These are phyloP conservation scores for Caenorhabditis sp. DNA, from an alignment of 2,888 invertebrate genomes.

Conservation along the genomic window DNA sequence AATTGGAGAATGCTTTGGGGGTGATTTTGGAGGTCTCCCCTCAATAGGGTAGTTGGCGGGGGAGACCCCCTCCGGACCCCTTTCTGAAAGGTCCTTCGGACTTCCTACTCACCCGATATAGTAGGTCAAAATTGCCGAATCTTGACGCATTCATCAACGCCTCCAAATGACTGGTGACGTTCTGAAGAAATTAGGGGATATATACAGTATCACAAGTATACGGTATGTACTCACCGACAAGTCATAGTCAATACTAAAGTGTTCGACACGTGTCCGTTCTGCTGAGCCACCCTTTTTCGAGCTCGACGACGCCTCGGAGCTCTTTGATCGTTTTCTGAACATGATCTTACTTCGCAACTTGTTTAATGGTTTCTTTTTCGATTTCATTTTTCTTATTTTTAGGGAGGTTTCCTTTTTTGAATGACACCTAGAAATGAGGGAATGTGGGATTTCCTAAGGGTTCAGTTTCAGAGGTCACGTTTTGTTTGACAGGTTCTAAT, in stretches of 20 bases:
- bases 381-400: neutral
- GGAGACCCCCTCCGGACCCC: neutral
- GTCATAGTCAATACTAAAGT: conserved; percentile 31
- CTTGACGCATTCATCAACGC: conserved; percentile 41
- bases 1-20: neutral
- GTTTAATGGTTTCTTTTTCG: conserved; percentile 28
- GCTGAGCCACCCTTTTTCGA: conserved; percentile 5
- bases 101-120: conserved; percentile 28
- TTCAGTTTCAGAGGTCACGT: too few relatives aligned
- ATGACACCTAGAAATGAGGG: too few relatives aligned
- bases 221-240: conserved; percentile 13
- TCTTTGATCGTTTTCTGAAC: conserved; percentile 34
- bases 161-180: conserved; percentile 39
- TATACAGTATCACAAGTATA: too few relatives aligned
- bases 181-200: conserved; percentile 16
- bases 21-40: too few relatives aligned
- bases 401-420: too few relatives aligned
- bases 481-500: too few relatives aligned
- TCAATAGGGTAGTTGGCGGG: too few relatives aligned
- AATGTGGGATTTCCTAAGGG: too few relatives aligned
- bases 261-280: conserved; percentile 26
- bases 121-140: conserved; percentile 36
- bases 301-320: conserved; percentile 6
- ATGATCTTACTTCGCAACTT: conserved; percentile 19
- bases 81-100: too few relatives aligned